These are phyloP conservation scores for Alethe diademata DNA, from an alignment of 2,113 vertebrate genomes.

Conservation along the genomic window DNA sequence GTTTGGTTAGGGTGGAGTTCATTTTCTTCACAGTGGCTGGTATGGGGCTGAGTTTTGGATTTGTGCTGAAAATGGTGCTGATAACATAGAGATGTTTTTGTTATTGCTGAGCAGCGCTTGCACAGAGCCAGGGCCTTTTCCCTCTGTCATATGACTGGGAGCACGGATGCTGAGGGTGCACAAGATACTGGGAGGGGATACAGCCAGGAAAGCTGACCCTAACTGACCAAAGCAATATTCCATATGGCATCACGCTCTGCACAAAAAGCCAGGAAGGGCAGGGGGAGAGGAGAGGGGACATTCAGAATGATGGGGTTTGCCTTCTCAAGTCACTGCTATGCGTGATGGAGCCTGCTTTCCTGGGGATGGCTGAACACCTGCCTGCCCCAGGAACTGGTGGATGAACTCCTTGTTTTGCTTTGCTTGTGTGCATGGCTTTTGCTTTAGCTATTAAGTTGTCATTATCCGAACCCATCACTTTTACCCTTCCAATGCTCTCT, in stretches of 20 bases:
- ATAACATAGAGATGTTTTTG: neutral
- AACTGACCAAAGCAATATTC: neutral
- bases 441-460: neutral
- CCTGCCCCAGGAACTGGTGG: neutral
- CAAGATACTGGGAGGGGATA: neutral
- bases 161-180: neutral
- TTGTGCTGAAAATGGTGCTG: neutral
- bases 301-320: neutral
- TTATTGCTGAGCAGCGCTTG: neutral
- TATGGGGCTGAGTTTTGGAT: neutral
- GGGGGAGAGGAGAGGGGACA: neutral
- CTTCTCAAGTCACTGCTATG: neutral
- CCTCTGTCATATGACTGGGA: rapidly evolving
- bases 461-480: neutral
- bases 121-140: neutral
- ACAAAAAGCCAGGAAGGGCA: neutral
- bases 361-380: neutral
- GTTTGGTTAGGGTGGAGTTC: neutral
- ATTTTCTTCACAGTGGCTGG: neutral
- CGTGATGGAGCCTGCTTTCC: neutral
- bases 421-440: neutral
- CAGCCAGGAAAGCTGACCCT: neutral
- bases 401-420: neutral
- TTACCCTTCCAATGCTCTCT: neutral
- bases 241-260: neutral